Percentiles rank a stretch among this genome's conserved stretches.
These are phyloP conservation scores for Zaprionus lachaisei DNA, from an alignment of 1,140 invertebrate genomes.

Conservation along the genomic window DNA sequence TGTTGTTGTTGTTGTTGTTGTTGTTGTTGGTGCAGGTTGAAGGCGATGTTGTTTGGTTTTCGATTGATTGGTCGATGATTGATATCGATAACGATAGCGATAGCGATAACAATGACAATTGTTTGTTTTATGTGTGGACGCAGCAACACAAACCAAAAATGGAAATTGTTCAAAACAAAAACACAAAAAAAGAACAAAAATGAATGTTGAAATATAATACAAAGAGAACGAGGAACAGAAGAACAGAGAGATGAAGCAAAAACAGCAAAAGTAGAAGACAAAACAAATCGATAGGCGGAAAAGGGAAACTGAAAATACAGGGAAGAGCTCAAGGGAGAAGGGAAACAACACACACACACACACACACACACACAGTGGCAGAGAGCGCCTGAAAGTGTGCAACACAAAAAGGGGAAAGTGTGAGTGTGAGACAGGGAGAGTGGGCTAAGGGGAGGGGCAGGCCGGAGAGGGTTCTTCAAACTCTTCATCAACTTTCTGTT, in stretches of 20 bases:
- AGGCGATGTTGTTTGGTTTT: slow-evolving; percentile 14
- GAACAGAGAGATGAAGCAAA: not conserved
- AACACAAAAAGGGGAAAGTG: not conserved
- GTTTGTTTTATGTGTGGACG: slow-evolving; percentile 38
- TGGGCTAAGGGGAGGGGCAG: not conserved
- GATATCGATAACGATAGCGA: slow-evolving; percentile 31
- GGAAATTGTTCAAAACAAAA: slow-evolving; percentile 41
- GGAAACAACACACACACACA: not conserved
- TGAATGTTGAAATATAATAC: slow-evolving; percentile 50
- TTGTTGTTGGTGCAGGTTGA: slow-evolving; percentile 17
- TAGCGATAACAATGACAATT: slow-evolving; percentile 48
- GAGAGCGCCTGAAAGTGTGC: slow-evolving; percentile 16
- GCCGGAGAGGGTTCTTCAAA: not conserved
- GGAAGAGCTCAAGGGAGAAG: not conserved
- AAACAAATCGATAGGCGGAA: slow-evolving; percentile 12
- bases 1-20: slow-evolving; percentile 49
- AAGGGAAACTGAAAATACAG: not conserved
- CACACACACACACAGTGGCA: not conserved
- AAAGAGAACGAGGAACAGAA: slow-evolving; percentile 7
- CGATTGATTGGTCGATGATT: slow-evolving; percentile 35
- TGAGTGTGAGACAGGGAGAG: not conserved
- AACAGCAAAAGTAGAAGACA: slow-evolving; percentile 22
- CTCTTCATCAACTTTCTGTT: not conserved
- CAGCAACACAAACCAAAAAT: slow-evolving; percentile 42
- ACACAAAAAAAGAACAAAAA: slow-evolving; percentile 59